phyloP scores from a whole-genome alignment of 2,113 vertebrate genomes.

The Helogale parvula region DNA sequence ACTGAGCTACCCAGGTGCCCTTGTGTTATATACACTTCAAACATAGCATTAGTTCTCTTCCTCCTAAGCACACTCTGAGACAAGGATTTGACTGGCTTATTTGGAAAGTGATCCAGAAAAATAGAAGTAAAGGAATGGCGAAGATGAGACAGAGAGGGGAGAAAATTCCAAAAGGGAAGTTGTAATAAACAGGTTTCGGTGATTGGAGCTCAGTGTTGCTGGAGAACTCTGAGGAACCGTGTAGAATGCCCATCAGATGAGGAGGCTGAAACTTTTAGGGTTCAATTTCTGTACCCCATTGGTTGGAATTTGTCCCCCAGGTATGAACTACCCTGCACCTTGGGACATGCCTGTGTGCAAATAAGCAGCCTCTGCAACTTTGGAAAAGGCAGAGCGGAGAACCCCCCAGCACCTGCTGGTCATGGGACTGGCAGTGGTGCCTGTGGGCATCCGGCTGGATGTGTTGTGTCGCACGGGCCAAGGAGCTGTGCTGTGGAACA shows the following conservation, averaged over 20 bases:
- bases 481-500: fast-evolving
- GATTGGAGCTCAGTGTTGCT: neutral
- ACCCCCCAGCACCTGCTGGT: fast-evolving
- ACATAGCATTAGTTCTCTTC: neutral
- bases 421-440: neutral
- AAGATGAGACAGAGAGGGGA: neutral
- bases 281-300: fast-evolving
- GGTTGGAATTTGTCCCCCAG: neutral
- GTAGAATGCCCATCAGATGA: neutral
- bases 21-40: neutral
- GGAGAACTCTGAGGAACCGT: neutral
- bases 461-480: neutral
- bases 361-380: neutral
- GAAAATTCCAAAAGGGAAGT: neutral
- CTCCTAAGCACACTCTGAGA: neutral
- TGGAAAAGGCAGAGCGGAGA: neutral
- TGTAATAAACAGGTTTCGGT: neutral
- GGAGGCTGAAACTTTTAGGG: neutral
- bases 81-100: neutral
- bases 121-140: neutral
- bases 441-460: fast-evolving
- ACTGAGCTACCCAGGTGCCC: too few relatives aligned
- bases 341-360: neutral
- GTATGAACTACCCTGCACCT: neutral
- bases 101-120: neutral